Conservation (phyloP, 1,140 invertebrate species). For the Apis cerana region DNA sequence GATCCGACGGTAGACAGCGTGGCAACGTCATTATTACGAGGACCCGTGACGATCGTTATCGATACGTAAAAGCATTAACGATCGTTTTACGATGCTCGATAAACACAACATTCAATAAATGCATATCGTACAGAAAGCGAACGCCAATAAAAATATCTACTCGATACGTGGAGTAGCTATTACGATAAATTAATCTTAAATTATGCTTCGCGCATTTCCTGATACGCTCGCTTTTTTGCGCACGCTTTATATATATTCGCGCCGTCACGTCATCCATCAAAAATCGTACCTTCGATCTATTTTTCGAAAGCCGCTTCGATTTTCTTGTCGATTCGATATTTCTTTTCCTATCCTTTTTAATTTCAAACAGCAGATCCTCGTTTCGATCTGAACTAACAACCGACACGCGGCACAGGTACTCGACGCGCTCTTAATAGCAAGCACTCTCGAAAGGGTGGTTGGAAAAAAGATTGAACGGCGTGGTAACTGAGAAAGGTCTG, state of each 20-base stretch:
- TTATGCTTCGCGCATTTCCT: neutral
- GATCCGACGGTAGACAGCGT: constrained; percentile 49
- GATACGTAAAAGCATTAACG: constrained; percentile 63
- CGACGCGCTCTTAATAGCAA: neutral
- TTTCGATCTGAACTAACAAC: neutral
- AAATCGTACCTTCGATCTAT: rapidly evolving
- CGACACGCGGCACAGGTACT: neutral
- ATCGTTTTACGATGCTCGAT: constrained; percentile 53
- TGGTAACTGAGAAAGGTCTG: constrained; percentile 62
- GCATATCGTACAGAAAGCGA: constrained; percentile 47
- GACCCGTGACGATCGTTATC: constrained; percentile 58
- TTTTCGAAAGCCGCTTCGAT: rapidly evolving
- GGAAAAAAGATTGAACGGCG: constrained; percentile 23
- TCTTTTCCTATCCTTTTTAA: rapidly evolving
- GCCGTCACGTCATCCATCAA: neutral
- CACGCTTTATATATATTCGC: neutral
- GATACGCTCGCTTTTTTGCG: neutral
- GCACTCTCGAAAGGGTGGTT: constrained; percentile 1
- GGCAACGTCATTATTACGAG: constrained; percentile 58
- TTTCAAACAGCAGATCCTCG: constrained; percentile 16
- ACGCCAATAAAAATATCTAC: constrained; percentile 42
- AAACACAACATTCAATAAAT: constrained; percentile 44
- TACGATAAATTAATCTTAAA: constrained; percentile 34
- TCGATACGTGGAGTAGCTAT: constrained; percentile 41
- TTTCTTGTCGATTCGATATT: neutral